Evolutionary conservation across 1,140 invertebrate genomes (phyloP).

Genomic region (Saccostrea cuccullata): DNA sequence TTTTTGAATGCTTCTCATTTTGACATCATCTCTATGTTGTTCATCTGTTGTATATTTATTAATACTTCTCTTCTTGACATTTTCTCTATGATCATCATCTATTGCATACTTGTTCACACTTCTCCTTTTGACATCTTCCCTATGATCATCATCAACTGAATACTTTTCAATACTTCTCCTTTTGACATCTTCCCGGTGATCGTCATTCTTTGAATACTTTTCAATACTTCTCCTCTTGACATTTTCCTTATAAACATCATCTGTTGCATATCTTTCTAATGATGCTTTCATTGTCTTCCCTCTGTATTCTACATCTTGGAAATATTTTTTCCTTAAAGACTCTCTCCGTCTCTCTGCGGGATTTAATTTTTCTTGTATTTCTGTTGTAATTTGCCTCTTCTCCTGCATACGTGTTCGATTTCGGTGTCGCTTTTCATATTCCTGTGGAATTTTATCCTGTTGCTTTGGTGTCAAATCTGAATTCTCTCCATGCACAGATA

Average conservation of each 20-base stretch:
- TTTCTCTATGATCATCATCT: too few relatives aligned
- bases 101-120: too few relatives aligned
- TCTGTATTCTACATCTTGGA: neutral
- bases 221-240: too few relatives aligned
- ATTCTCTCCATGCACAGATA: neutral
- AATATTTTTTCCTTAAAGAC: neutral
- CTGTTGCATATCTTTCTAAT: neutral
- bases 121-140: neutral
- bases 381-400: neutral
- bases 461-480: neutral
- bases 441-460: neutral
- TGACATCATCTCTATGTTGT: neutral
- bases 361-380: neutral
- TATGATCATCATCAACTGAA: neutral
- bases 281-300: neutral
- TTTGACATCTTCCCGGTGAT: neutral
- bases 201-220: too few relatives aligned
- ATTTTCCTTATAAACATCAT: neutral
- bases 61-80: too few relatives aligned
- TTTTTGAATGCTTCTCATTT: neutral
- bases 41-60: too few relatives aligned
- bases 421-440: neutral
- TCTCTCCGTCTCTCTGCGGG: neutral
- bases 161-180: neutral
- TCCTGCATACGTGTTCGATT: neutral